Base-by-base conservation (phyloP, 2,113 vertebrate species). In the Bambusicola thoracicus region DNA sequence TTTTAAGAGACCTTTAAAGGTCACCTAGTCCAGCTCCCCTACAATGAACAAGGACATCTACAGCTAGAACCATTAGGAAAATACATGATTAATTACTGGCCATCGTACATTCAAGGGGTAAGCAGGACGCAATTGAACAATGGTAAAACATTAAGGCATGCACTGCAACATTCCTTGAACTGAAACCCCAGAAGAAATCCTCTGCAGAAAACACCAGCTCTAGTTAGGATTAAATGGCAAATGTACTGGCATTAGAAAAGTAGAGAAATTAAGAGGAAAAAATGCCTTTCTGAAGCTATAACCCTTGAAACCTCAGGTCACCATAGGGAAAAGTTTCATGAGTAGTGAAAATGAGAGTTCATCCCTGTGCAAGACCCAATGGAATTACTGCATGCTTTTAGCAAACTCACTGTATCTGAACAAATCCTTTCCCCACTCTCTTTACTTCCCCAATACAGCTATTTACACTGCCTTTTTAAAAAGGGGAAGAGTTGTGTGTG, bases 121-220 rank as follows among this genome's bases (percentile, higher is more conserved):
- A 9, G 6, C 19, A 44, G 66, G 29, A 48, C n/a, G 55, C 40
- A 65, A 53, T 49, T 16, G 30, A 88, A 24, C 5, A 61, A 56
- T 5, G 13, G 5, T 30, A 46, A 73, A 82, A 36, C 36, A 48
- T 32, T 16, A 53, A 51, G 25, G 9, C 8, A 8, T 3, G 6
- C 1, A 10, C 29, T 76, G 5, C 27, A 34, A 21, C 32, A 85
- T 6, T 4, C 13, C 30, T 61, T 53, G 43, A 89, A 32, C 25
- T 17, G 48, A 79, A 15, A 15, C 8, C 13, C 11, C 14, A 4
- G 0, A 0, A 67, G 17, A 58, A 73, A 32, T 0, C 0, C 7
- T n/a, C 22, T 25, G 18, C 16, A 38, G 29, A 72, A 30, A 62
- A n/a, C 13, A 68, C 29, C 40, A 18, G 34, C 34, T 38, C 46